Conservation (phyloP, 2,888 invertebrate genomes). For the Eremobia ochroleuca region DNA sequence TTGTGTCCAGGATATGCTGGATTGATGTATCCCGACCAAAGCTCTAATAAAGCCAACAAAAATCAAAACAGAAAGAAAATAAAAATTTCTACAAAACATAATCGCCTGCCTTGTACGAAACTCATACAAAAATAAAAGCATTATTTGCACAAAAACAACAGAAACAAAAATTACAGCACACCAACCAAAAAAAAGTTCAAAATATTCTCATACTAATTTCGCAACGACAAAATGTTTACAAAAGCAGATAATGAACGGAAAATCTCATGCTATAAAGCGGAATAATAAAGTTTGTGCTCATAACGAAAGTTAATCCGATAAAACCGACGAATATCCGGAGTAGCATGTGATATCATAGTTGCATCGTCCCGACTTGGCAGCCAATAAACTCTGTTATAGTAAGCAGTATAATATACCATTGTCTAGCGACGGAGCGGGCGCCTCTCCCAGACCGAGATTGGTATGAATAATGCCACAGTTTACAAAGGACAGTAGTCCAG, state of each 20-base stretch:
- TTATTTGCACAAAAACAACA: neutral
- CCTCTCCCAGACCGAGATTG: constrained; percentile 61
- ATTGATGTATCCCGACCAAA: neutral
- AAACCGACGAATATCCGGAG: constrained; percentile 43
- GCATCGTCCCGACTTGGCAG: constrained; percentile 67
- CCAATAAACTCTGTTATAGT: constrained; percentile 70
- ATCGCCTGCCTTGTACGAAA: neutral
- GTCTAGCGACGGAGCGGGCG: constrained; percentile 53
- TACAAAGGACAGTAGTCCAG: constrained; percentile 59
- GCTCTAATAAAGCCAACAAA: neutral
- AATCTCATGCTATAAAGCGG: constrained; percentile 33
- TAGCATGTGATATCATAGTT: constrained; percentile 49
- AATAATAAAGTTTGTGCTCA: constrained; percentile 50
- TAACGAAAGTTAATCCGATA: constrained; percentile 56
- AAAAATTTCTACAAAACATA: neutral
- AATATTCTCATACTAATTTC: constrained; percentile 41
- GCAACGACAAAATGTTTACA: constrained; percentile 26
- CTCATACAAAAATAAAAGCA: neutral
- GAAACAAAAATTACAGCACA: constrained; percentile 1
- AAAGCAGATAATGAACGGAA: constrained; percentile 42
- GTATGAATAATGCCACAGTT: constrained; percentile 64
- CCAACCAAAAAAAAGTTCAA: neutral
- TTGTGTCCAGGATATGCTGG: neutral
- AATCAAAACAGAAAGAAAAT: neutral
- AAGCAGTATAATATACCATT: constrained; percentile 62